Base-by-base conservation (phyloP, 1,140 invertebrate genomes). In the Ceratina japonica region DNA sequence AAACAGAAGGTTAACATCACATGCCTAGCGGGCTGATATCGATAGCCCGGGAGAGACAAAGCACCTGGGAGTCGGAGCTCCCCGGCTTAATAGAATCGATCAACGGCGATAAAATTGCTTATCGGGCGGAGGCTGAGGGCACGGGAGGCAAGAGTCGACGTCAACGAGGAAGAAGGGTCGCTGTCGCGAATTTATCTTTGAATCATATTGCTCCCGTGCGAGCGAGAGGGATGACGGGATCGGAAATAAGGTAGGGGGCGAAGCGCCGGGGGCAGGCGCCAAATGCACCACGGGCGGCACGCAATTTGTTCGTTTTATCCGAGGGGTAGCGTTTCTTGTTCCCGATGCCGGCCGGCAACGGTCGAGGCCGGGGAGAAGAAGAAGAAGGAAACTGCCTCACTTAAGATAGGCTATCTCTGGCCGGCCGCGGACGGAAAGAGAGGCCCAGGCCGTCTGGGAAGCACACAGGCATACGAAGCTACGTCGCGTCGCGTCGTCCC, bases 341-440 rank as follows among this genome's bases (percentile, higher is more conserved):
- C 54, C 78, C 31, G 51, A 64, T 56, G 15, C 44, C 66, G 51
- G 15, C 44, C 66, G 51, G 49, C 37, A 44, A 4, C 24, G n/a
- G 20, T 1, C 22, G 22, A 18, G 27, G 27, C 27, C 52, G 4
- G 8, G 62, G 10, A 44, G 2, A 8, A 44, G 37, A 10, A 44
- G 37, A 44, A 44, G 37, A 44, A 44, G 73, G 56, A 85, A 75
- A 82, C 83, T 72, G 74, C 79, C 37, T 85, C 83, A 75, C 80
- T 85, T 79, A 80, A 85, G 84, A 86, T 86, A 86, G 69, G 15
- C 52, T 85, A 86, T 86, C 84, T 75, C 58, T n/a, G n/a, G 49
- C 59, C 71, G 51, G 62, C 44, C 51, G 72, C 81, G 27, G 49
- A 37, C 18, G 31, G n/a, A 22, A 20, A 64, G 13, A 15, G 27